These are phyloP conservation scores for Dendrophyllia cribrosa DNA, from an alignment of 64 coral and sea anemone genomes.

Conservation along the genomic window DNA sequence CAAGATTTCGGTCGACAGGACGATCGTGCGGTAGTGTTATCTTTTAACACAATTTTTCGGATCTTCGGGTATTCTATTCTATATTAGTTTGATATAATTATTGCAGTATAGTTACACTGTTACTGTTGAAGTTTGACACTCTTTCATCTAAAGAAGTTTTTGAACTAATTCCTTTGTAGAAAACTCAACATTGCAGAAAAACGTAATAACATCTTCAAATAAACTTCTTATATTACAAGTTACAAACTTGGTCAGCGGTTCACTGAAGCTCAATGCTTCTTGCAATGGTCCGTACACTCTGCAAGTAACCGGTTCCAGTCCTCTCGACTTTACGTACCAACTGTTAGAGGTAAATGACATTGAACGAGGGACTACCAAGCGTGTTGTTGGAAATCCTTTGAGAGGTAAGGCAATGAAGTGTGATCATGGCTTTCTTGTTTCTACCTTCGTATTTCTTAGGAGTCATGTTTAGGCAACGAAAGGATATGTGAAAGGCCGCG, in stretches of 20 bases:
- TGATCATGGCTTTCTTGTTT: no score
- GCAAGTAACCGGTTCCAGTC: slow-evolving; percentile 65
- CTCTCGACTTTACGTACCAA: slow-evolving; percentile 72
- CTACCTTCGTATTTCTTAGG: no score
- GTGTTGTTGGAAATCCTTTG: slow-evolving; percentile 61
- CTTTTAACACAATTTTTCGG: no score
- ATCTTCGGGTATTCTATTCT: no score
- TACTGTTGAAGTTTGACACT: no score
- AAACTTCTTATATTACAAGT: slow-evolving; percentile 37
- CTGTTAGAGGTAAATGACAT: slow-evolving; percentile 43
- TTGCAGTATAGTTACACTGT: no score
- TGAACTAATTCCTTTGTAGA: not conserved
- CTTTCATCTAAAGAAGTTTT: no score
- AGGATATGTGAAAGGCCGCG: no score
- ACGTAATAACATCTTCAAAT: not conserved
- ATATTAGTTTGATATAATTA: no score
- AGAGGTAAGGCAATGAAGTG: slow-evolving; percentile 36
- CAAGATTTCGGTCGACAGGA: no score
- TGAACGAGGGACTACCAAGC: slow-evolving; percentile 1
- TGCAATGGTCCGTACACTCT: slow-evolving; percentile 59
- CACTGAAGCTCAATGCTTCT: slow-evolving; percentile 28
- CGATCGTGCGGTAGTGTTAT: no score
- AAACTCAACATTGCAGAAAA: not conserved
- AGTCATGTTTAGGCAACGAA: no score
- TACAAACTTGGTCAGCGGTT: slow-evolving; percentile 19